Evolutionary conservation across 1,140 invertebrate genomes (phyloP), one percentile per base, ranked within the genome.

Genomic region (Caerostris darwini): DNA sequence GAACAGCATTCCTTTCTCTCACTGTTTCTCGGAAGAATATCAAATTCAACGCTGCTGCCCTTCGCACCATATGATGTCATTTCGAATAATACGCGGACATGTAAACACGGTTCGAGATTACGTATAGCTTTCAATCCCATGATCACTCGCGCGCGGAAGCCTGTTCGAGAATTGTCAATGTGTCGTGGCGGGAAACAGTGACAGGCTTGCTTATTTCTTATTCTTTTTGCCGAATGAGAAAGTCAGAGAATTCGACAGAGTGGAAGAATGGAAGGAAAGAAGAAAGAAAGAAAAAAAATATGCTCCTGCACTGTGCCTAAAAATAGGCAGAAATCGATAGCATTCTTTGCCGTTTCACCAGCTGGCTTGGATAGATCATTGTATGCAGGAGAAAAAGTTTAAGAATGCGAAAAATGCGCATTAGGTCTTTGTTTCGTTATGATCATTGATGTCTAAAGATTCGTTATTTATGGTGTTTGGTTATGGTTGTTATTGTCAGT

Each of bases 321-420:
- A 92, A 92, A 92, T 92, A 92, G 90, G 77, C 34, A 61, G 50
- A 92, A 92, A 92, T 92, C 90, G 90, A 92, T 92, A 81, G 34
- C 8, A 12, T 7, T 12, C 50, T 10, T 54, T 71, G 69, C 56
- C 53, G 17, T 61, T 17, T 81, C 7, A 12, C 54, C 71, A 77
- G 71, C 71, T 77, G 71, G 71, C 10, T 17, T 82, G 67, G 90
- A 91, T 59, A 54, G 57, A n/a, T 91, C 56, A 91, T 81, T 7
- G 67, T 82, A 81, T 82, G 90, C 58, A 81, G 56, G 59, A 69
- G 34, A 90, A 17, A 34, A 17, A 64, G 61, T 34, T 77, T 50
- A 77, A 77, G 71, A 77, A 77, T 14, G 71, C 34, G 71, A 34
- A 53, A 77, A 77, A 77, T 53, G 50, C 7, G 71, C 12, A 17